These are phyloP conservation scores for Dryobates pubescens DNA, from an alignment of 2,797 vertebrate species.

Conservation along the genomic window DNA sequence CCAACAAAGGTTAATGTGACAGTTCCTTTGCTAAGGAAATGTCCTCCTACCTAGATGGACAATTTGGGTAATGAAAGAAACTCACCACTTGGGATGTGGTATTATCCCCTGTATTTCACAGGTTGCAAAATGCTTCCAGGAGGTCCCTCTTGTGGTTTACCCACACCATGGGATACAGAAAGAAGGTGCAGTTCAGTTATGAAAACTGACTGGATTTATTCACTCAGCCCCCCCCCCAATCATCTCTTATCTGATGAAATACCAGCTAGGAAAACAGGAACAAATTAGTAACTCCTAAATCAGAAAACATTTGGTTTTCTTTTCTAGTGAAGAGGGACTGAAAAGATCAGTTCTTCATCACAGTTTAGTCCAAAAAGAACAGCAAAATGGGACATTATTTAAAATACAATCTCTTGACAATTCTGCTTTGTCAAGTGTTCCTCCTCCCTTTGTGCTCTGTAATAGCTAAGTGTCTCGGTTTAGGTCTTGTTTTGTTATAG, in stretches of 20 bases:
- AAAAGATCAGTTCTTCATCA: neutral
- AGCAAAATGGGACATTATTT: neutral
- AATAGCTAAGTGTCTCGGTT: neutral
- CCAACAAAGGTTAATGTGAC: neutral
- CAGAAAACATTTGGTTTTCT: neutral
- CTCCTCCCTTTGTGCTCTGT: neutral
- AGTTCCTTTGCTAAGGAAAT: neutral
- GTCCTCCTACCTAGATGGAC: neutral
- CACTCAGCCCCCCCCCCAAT: neutral
- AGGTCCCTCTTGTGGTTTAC: constrained; percentile 49
- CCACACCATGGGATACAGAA: neutral
- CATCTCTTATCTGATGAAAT: neutral
- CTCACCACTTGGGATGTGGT: neutral
- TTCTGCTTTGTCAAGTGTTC: neutral
- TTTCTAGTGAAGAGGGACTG: neutral
- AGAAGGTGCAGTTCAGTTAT: neutral
- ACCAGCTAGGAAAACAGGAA: neutral
- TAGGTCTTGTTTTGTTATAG: neutral
- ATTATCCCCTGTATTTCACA: neutral
- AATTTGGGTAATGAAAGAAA: neutral
- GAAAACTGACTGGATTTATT: neutral
- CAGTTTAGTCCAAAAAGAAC: neutral
- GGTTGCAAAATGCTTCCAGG: neutral
- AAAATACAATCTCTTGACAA: neutral
- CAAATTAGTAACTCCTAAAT: neutral